A percentile compares a stretch with the other conserved stretches of the same genome.
These are phyloP conservation scores for Desmodus rotundus DNA, from an alignment of 2,113 vertebrate genomes.

Conservation along the genomic window DNA sequence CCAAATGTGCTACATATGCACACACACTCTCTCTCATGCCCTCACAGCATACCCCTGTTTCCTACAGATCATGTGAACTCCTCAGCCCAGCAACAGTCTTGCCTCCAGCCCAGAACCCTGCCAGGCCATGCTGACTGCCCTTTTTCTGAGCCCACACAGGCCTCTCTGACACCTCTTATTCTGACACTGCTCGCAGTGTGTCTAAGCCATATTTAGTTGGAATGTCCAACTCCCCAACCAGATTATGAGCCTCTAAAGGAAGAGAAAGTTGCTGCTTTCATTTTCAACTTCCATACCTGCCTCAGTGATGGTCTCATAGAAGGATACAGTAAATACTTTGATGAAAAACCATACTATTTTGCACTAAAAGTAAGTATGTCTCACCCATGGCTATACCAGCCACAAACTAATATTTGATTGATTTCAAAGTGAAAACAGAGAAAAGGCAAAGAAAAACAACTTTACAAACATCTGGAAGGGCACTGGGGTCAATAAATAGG, in stretches of 20 bases:
- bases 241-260: background rate
- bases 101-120: background rate
- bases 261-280: background rate
- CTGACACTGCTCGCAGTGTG: background rate
- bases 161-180: background rate
- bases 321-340: background rate
- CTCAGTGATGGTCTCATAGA: background rate
- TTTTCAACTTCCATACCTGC: background rate
- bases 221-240: background rate
- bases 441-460: slow-evolving; percentile 13
- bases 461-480: background rate
- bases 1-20: background rate
- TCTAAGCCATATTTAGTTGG: background rate
- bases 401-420: background rate
- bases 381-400: background rate
- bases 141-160: background rate
- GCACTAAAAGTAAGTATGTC: background rate
- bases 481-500: background rate
- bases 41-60: background rate
- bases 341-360: slow-evolving; percentile 5
- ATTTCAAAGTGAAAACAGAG: background rate
- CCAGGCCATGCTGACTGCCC: background rate
- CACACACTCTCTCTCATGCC: background rate
- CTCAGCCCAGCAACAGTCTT: background rate
- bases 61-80: background rate